Conservation (phyloP, 2,113 vertebrate genomes). For the Glaucidium brasilianum region DNA sequence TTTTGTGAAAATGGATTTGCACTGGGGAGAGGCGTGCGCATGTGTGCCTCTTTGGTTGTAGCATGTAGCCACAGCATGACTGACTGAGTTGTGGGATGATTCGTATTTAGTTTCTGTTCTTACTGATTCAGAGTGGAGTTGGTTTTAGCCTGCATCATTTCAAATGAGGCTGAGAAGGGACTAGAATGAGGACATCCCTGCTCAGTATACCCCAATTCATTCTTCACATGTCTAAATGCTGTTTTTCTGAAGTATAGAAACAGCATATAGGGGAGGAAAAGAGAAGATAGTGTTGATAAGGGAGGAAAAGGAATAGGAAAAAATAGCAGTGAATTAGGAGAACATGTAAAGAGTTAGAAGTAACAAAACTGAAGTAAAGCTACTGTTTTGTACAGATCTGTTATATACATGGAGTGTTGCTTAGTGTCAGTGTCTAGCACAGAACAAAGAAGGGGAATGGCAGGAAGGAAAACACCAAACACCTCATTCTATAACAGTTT, state of each 20-base stretch:
- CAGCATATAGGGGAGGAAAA: background rate
- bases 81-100: background rate
- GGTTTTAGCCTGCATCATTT: background rate
- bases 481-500: background rate
- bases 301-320: background rate
- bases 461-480: background rate
- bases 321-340: background rate
- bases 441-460: background rate
- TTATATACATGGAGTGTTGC: background rate
- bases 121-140: background rate
- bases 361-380: background rate
- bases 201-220: background rate
- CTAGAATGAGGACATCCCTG: background rate
- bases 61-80: background rate
- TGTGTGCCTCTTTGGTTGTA: background rate
- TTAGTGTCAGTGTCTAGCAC: background rate
- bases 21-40: rapidly evolving
- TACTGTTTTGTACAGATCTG: background rate
- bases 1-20: background rate
- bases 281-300: background rate
- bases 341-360: background rate
- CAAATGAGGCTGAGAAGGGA: background rate
- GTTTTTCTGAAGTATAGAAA: background rate
- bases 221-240: background rate
- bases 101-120: background rate